These are phyloP conservation scores for Dorcus parallelipipedus DNA, from an alignment of 2,888 invertebrate species.

Conservation along the genomic window DNA sequence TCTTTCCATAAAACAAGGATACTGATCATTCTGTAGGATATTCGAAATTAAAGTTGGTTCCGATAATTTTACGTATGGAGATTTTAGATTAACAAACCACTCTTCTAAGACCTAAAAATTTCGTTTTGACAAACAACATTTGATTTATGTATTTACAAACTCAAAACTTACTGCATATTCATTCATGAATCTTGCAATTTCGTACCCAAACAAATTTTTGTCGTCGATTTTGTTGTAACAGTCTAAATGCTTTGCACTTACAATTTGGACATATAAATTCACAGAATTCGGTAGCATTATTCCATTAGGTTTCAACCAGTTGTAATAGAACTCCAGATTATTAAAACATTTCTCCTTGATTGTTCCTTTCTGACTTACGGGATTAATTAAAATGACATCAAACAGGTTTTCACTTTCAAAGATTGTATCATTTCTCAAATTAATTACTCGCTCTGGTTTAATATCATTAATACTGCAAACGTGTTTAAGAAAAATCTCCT, in stretches of 20 bases:
- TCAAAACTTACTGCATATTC: conserved; percentile 53
- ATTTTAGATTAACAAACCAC: conserved; percentile 50
- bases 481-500: conserved; percentile 49
- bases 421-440: conserved; percentile 17
- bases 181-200: conserved; percentile 57
- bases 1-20: neutral
- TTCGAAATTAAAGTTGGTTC: conserved; percentile 31
- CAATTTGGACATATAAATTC: conserved; percentile 55
- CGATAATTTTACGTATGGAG: conserved; percentile 49
- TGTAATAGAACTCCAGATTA: conserved; percentile 38
- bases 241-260: conserved; percentile 59
- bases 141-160: neutral
- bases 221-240: conserved; percentile 57
- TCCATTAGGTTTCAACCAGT: conserved; percentile 35
- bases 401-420: conserved; percentile 28
- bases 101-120: conserved; percentile 50
- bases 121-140: no score
- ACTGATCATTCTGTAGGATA: conserved; percentile 8
- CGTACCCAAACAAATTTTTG: conserved; percentile 54
- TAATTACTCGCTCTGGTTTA: conserved; percentile 42
- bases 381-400: conserved; percentile 56
- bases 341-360: conserved; percentile 48
- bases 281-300: conserved; percentile 50
- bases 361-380: conserved; percentile 58
- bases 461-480: conserved; percentile 48